A percentile compares a stretch with the other conserved stretches of the same genome.
Evolutionary conservation across 2,797 vertebrate species (phyloP).

Genomic region (Eospalax fontanierii): DNA sequence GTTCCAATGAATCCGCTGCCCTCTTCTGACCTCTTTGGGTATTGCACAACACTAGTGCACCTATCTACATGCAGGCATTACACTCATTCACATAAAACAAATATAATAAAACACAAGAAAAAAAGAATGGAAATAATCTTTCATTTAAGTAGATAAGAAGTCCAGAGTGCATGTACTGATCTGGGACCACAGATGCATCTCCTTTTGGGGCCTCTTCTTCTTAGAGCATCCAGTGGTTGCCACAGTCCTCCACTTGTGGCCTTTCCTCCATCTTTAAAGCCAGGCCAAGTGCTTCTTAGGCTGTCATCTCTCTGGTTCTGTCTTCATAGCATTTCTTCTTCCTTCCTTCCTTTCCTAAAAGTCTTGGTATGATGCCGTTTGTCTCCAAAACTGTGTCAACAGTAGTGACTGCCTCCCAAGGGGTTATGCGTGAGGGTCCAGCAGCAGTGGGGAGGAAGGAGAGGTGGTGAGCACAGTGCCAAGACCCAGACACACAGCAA

Average conservation of each 20-base stretch:
- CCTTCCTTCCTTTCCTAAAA: not conserved
- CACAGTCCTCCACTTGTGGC: not conserved
- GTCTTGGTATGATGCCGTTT: not conserved
- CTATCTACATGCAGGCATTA: no score
- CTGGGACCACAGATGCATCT: not conserved
- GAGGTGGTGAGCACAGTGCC: not conserved
- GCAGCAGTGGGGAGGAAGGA: not conserved
- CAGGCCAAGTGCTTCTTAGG: not conserved
- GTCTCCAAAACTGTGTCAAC: not conserved
- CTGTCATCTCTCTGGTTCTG: not conserved
- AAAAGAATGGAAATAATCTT: not conserved
- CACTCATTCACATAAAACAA: not conserved
- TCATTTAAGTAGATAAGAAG: not conserved
- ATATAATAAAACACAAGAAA: not conserved
- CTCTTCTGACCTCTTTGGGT: not conserved
- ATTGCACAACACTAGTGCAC: not conserved
- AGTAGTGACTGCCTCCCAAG: no score
- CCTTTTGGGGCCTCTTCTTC: not conserved
- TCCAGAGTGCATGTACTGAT: not conserved
- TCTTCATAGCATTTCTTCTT: not conserved
- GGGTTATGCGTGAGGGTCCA: no score
- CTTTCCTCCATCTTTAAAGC: not conserved
- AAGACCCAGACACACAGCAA: not conserved
- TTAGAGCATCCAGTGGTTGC: not conserved
- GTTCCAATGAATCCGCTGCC: not conserved